Base-by-base conservation (phyloP, 30 jellyfish, hydroid and myxozoan species). In the Aurelia aurita complex sp. Pacific region DNA sequence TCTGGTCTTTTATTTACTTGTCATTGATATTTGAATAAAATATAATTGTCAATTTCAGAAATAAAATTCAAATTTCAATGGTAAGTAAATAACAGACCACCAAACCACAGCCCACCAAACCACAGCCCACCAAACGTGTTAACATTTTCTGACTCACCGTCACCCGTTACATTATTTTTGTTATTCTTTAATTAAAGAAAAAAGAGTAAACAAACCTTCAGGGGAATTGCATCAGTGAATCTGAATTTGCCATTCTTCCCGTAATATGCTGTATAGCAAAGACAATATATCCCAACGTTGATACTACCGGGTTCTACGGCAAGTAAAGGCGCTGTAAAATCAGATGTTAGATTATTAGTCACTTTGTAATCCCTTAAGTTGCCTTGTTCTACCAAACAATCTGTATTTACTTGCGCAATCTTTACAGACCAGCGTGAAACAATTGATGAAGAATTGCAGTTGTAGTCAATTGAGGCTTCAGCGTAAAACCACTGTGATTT, bases 401-500 rank as follows among this genome's bases (percentile, higher is more conserved):
- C 61, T 4, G 97, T 83, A 9, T 33, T 18, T 5, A 19, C 82
- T 5, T 81, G 70, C 57, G 95, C 92, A 64, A 53, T 34, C 40
- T 60, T 62, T 3, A 94, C 15, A 68, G 67, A 38, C 99, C 99
- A 94, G 14, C 74, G 29, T 18, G 92, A 80, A 9, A 14, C 71
- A 61, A 81, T 85, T 10, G 91, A 50, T 18, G 79, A 73, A 59
- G 77, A 68, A 7, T 91, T 64, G 80, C 99, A 94, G 42, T 89
- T 82, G 40, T 86, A 65, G 9, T 59, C 53, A 29, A 89, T 57
- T 17, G 83, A 59, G 29, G 92, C 88, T 67, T 93, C 98, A 46
- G 91, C 40, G 73, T 93, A 88, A 60, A 88, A 82, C 98, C 98
- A 93, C 34, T 65, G 67, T 34, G 98, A 88, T 46, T 67, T 80